Conservation (phyloP, 1,140 invertebrate species). For the Megalonaias nervosa region DNA sequence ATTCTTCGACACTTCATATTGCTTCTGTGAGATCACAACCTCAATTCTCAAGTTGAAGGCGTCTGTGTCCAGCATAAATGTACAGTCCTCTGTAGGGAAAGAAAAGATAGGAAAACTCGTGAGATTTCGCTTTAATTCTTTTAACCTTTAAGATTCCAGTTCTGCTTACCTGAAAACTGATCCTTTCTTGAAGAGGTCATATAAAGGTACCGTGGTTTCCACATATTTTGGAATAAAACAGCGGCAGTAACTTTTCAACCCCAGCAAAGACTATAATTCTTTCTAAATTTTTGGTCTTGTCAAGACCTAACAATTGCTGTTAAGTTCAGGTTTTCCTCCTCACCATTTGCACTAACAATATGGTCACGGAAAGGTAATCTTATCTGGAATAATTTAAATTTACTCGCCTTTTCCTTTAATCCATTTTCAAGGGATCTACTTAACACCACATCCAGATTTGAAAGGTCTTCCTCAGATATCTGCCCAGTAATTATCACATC, state of each 20-base stretch:
- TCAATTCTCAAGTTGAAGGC: slow-evolving; percentile 3
- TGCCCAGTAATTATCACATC: no score
- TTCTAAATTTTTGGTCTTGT: no score
- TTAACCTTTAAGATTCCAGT: neutral
- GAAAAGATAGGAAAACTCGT: neutral
- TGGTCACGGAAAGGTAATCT: no score
- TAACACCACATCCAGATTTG: no score
- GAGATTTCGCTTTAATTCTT: neutral
- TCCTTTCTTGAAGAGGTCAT: neutral
- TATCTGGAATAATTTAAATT: no score
- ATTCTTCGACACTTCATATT: neutral
- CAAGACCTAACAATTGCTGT: no score
- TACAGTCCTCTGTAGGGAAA: neutral
- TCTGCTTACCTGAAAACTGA: slow-evolving; percentile 1
- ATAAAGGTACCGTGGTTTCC: neutral
- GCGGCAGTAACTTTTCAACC: slow-evolving; percentile 1
- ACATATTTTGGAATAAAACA: neutral
- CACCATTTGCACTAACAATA: no score
- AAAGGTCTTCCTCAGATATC: no score
- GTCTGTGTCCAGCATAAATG: slow-evolving; percentile 17
- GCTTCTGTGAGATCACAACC: neutral
- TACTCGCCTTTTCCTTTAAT: no score
- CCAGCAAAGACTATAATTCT: slow-evolving; percentile 3
- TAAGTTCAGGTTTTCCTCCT: no score
- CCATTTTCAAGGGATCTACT: no score